Evolutionary conservation across 2,888 invertebrate species (phyloP), one percentile per base, ranked within the genome.

Genomic region (Agrilus biguttatus): DNA sequence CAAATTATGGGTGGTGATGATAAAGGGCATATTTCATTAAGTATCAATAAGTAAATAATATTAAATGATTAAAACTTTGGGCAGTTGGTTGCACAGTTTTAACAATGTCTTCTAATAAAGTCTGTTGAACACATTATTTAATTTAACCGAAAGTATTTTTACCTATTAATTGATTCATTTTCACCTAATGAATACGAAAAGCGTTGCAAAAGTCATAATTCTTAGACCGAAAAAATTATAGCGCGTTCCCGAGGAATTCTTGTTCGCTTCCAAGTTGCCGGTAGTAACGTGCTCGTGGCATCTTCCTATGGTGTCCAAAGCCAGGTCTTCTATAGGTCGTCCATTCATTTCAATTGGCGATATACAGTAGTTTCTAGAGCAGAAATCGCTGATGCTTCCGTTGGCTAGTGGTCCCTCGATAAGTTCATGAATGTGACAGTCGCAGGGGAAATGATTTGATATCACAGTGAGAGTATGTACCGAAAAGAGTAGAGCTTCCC

Each of bases 361-460:
- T 59, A 89, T 87, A 69, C 89, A 90, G 63, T 74, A 84, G 65
- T 90, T 90, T 54, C 78, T 79, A 44, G 77, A 73, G 46, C 79
- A 70, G 57, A 86, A 85, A 45, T 80, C 78, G 37, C 72, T 69
- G 51, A 72, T 64, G 47, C 77, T 75, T 21, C 76, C 75, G 57
- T 83, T 75, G 17, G 81, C 82, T 49, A 88, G 68, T 33, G 86
- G 82, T 48, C 84, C 83, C 43, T 79, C 78, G 42, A 87, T 68
- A 32, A 89, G 74, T 44, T 83, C 78, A 56, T 83, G 83, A 39
- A 83, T 74, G 53, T 85, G 86, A 58, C 89, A 90, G 65, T 88
- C 87, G 63, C 89, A 90, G 2, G 88, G 88, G 60, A 89, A 80
- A 59, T 87, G 87, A 64, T 90, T 90, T 39, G 79, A 77, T 44